phyloP scores from a whole-genome alignment of 1,140 invertebrate genomes.

The Odontomachus brunneus region DNA sequence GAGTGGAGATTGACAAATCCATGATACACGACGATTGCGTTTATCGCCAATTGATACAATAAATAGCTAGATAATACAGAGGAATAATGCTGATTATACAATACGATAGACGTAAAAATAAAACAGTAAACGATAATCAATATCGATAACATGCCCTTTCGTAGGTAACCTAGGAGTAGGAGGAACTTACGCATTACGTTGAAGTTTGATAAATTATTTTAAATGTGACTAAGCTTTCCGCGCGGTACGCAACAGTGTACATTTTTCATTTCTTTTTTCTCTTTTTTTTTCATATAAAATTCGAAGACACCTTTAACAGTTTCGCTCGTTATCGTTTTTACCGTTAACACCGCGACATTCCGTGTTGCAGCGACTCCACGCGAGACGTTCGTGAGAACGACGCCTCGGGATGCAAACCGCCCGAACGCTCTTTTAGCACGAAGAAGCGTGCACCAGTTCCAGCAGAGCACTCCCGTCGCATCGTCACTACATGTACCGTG shows the following conservation, averaged over 20 bases:
- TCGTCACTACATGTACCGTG: constrained; percentile 17
- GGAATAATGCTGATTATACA: constrained; percentile 45
- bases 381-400: no score
- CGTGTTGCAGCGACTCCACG: not conserved
- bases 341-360: constrained; percentile 18
- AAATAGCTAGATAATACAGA: constrained; percentile 72
- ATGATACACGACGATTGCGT: constrained; percentile 48
- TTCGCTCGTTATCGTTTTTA: constrained; percentile 32
- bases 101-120: constrained; percentile 56
- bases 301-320: constrained; percentile 66
- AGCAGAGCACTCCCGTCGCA: no score
- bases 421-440: no score
- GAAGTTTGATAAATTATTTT: constrained; percentile 63
- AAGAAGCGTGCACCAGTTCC: no score
- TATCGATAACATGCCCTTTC: constrained; percentile 68
- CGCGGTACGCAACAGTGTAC: constrained; percentile 41
- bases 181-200: constrained; percentile 67
- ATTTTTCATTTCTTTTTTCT: not conserved
- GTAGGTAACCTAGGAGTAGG: constrained; percentile 66
- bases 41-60: constrained; percentile 63
- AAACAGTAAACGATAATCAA: constrained; percentile 65
- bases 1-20: constrained; percentile 32
- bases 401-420: no score
- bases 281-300: constrained; percentile 65
- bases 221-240: constrained; percentile 69